These are phyloP conservation scores for Rotaria magnacalcarata DNA, from an alignment of 2,888 invertebrate species.

Conservation along the genomic window DNA sequence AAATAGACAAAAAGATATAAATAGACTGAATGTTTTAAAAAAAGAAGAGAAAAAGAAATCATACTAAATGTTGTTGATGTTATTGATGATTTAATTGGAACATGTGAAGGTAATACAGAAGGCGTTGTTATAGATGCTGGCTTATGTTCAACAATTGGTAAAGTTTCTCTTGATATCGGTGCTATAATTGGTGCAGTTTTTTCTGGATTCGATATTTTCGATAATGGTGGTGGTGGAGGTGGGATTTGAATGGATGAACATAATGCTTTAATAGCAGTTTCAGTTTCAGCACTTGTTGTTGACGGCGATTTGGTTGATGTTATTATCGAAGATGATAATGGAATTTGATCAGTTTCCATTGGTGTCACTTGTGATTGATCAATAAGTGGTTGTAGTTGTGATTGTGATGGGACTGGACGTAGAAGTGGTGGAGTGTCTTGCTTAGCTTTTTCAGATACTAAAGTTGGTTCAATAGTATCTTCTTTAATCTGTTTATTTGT, in stretches of 20 bases:
- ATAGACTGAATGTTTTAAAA: neutral
- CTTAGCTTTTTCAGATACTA: neutral
- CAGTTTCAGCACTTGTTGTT: neutral
- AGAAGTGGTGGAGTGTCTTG: neutral
- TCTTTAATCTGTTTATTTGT: neutral
- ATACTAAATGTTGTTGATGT: slow-evolving; percentile 2
- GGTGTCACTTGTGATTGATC: neutral
- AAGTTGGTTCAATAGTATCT: neutral
- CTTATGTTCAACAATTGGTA: slow-evolving; percentile 8
- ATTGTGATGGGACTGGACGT: neutral
- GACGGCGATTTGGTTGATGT: neutral
- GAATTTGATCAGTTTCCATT: neutral
- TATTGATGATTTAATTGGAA: neutral
- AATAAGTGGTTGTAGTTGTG: slow-evolving; percentile 22
- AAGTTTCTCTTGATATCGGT: neutral
- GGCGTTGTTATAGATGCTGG: neutral
- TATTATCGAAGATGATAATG: neutral
- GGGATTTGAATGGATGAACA: neutral
- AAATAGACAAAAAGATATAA: neutral
- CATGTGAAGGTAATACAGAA: neutral
- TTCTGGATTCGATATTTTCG: neutral
- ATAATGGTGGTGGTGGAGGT: neutral
- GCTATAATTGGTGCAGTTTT: neutral
- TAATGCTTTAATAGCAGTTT: neutral
- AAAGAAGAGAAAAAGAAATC: neutral